Conservation (phyloP, 2,888 invertebrate species). For the Glyphotaelius pellucidus region DNA sequence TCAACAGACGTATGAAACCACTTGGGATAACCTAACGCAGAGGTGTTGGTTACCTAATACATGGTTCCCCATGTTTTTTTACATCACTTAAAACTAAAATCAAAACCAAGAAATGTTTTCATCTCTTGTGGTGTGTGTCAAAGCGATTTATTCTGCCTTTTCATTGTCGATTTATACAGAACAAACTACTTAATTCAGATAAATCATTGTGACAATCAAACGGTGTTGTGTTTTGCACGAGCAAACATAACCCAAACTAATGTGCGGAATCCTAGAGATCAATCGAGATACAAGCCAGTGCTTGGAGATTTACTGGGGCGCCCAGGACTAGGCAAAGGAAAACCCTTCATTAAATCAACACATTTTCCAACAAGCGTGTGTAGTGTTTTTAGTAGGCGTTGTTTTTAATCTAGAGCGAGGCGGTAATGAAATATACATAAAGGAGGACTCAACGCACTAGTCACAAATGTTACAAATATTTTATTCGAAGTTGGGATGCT, state of each 20-base stretch:
- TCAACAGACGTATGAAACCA: no score
- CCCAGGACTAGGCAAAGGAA: background rate
- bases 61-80: no score
- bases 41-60: no score
- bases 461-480: no score
- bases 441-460: background rate
- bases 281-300: background rate
- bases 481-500: no score
- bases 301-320: background rate
- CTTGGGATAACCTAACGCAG: no score
- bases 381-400: background rate
- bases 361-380: background rate
- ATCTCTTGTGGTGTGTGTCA: background rate
- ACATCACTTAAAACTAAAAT: background rate
- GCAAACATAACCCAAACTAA: constrained; percentile 2
- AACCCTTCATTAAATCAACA: background rate
- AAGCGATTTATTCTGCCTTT: background rate
- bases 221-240: background rate
- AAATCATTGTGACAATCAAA: background rate
- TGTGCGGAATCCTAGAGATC: background rate
- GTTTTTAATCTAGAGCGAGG: background rate
- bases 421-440: background rate
- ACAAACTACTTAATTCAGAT: background rate
- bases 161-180: background rate
- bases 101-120: background rate